These are phyloP conservation scores for Coregonus clupeaformis DNA, from an alignment of 2,113 vertebrate genomes.

Conservation along the genomic window DNA sequence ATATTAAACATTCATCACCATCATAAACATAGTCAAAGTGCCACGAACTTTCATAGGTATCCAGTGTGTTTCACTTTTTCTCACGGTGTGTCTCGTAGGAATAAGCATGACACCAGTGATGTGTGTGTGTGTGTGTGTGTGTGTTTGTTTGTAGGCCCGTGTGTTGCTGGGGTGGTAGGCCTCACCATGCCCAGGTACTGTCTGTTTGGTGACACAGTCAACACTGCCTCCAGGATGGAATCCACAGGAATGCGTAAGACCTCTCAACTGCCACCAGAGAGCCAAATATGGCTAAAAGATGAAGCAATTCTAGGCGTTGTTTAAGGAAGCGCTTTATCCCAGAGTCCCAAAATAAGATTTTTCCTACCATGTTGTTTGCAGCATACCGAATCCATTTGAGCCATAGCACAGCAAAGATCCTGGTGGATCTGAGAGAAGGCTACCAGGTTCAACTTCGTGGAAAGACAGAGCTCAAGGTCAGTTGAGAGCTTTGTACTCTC, in stretches of 20 bases:
- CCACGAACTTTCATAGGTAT: neutral
- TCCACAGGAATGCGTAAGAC: conserved; percentile 57
- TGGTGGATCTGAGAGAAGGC: conserved; percentile 48
- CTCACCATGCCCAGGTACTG: conserved; percentile 87
- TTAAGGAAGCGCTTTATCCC: neutral
- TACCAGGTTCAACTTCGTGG: conserved; percentile 51
- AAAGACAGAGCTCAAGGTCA: conserved; percentile 55
- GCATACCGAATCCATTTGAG: conserved; percentile 62
- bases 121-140: neutral
- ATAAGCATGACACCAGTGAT: neutral
- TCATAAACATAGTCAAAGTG: neutral
- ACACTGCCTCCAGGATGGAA: conserved; percentile 67
- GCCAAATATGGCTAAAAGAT: neutral
- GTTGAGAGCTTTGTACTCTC: neutral
- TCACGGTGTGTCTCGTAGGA: too few relatives aligned
- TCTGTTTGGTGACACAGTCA: conserved; percentile 84
- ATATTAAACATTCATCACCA: too few relatives aligned
- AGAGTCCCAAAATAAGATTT: conserved; percentile 44
- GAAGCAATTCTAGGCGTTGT: too few relatives aligned
- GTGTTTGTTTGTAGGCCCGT: neutral
- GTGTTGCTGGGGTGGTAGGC: conserved; percentile 62
- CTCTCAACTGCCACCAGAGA: neutral
- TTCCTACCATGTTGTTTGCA: conserved; percentile 30
- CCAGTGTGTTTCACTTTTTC: neutral
- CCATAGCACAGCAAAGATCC: conserved; percentile 53